Conservation (phyloP, 2,113 vertebrate species). For the Zosterops borbonicus region DNA sequence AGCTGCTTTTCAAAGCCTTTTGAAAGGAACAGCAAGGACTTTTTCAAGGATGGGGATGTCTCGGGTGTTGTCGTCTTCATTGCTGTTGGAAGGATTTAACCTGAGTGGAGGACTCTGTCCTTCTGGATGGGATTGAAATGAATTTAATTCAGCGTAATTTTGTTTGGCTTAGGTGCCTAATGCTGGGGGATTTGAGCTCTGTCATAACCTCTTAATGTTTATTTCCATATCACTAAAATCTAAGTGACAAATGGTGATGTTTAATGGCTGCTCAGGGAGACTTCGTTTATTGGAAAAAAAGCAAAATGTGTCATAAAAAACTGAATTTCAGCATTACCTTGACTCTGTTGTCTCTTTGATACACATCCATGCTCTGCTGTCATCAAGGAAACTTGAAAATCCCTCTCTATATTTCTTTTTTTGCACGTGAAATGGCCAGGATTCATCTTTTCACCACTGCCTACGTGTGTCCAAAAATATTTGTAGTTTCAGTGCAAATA, state of each 20-base stretch:
- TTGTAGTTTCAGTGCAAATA: background rate
- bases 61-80: background rate
- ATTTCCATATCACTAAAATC: background rate
- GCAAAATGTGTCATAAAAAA: background rate
- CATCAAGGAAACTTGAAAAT: background rate
- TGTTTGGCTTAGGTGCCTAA: background rate
- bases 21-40: conserved; percentile 33
- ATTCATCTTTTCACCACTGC: rapidly evolving
- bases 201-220: background rate
- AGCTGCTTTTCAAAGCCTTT: conserved; percentile 43
- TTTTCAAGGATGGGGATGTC: conserved; percentile 22
- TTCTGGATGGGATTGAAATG: background rate
- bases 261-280: background rate
- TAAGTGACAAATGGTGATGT: background rate
- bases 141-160: background rate
- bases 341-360: background rate
- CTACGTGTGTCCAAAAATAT: background rate
- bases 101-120: background rate
- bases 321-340: background rate
- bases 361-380: rapidly evolving
- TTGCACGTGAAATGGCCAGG: background rate
- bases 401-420: background rate
- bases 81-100: background rate
- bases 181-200: background rate
- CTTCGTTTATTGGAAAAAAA: background rate